These are phyloP conservation scores for Lepas anatifera DNA, from an alignment of 2,888 invertebrate genomes.

Conservation along the genomic window DNA sequence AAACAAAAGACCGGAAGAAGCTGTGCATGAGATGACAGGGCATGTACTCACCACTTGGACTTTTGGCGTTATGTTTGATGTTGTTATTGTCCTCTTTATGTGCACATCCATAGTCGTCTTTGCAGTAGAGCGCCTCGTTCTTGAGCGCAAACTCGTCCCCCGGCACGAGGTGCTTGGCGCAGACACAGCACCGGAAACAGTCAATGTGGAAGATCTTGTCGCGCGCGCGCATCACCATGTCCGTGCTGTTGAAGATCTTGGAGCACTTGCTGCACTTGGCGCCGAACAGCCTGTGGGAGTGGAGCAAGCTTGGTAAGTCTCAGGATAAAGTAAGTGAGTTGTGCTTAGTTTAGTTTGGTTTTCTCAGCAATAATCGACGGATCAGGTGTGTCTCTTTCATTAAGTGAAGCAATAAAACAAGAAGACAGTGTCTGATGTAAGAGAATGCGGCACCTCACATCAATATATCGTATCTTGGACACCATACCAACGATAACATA, in stretches of 20 bases:
- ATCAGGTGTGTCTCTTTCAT: too few relatives aligned
- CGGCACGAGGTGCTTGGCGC: constrained; percentile 79
- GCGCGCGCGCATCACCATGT: constrained; percentile 97
- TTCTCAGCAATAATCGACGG: too few relatives aligned
- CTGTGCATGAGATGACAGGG: too few relatives aligned
- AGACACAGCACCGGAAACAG: constrained; percentile 93
- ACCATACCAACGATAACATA: too few relatives aligned
- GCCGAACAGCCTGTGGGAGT: constrained; percentile 72
- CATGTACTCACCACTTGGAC: constrained; percentile 22
- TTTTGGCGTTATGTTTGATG: constrained; percentile 24
- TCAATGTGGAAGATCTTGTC: constrained; percentile 97
- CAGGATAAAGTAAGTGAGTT: too few relatives aligned
- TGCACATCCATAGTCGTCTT: constrained; percentile 16
- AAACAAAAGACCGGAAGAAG: too few relatives aligned
- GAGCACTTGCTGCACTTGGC: constrained; percentile 97
- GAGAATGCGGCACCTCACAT: too few relatives aligned
- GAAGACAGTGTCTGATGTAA: too few relatives aligned
- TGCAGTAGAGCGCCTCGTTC: constrained; percentile 81
- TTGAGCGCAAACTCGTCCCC: constrained; percentile 97
- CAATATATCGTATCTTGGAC: too few relatives aligned
- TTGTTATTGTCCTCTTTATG: constrained; percentile 45
- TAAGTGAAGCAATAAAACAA: too few relatives aligned
- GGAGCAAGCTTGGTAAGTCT: too few relatives aligned
- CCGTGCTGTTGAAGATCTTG: constrained; percentile 79
- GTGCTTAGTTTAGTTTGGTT: too few relatives aligned